phyloP scores from a whole-genome alignment of 2,113 vertebrate genomes.

The Caranx melampygus region DNA sequence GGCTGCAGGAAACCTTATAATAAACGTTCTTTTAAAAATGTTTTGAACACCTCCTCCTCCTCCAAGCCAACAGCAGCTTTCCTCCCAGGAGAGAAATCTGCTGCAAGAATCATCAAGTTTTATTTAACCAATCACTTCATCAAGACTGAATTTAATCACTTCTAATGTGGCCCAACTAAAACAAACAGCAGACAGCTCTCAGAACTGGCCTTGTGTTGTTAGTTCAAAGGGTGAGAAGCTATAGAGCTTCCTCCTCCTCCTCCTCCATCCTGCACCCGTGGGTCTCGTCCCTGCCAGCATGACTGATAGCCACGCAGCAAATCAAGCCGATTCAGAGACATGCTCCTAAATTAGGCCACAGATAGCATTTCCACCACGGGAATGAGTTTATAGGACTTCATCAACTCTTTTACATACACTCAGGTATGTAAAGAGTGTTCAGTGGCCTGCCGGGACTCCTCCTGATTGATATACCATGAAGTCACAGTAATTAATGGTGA shows the following conservation, averaged over 20 bases:
- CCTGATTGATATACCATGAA: conserved; percentile 78
- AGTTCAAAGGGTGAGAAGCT: background rate
- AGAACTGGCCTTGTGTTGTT: conserved; percentile 12
- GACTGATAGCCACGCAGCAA: conserved; percentile 33
- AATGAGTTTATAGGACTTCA: conserved; percentile 43
- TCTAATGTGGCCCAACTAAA: conserved; percentile 6
- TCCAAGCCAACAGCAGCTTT: background rate
- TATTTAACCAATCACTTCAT: background rate
- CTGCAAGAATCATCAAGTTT: background rate
- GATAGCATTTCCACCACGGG: conserved; percentile 34
- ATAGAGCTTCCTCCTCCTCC: conserved; percentile 22
- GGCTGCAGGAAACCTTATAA: conserved; percentile 14
- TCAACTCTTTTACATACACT: conserved; percentile 23
- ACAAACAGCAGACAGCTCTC: conserved; percentile 1
- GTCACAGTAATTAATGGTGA: conserved; percentile 76
- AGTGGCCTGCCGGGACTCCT: conserved; percentile 32
- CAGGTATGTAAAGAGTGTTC: conserved; percentile 21
- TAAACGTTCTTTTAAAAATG: background rate
- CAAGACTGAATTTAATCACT: background rate
- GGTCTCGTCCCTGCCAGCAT: background rate
- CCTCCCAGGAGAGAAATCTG: background rate
- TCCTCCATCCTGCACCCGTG: background rate
- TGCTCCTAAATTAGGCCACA: conserved; percentile 44
- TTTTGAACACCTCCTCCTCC: conserved; percentile 15
- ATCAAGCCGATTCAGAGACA: conserved; percentile 34